A percentile compares a stretch with the other conserved stretches of the same genome.
Conservation (phyloP, 2,888 invertebrate genomes). For the Tiliacea aurago region DNA sequence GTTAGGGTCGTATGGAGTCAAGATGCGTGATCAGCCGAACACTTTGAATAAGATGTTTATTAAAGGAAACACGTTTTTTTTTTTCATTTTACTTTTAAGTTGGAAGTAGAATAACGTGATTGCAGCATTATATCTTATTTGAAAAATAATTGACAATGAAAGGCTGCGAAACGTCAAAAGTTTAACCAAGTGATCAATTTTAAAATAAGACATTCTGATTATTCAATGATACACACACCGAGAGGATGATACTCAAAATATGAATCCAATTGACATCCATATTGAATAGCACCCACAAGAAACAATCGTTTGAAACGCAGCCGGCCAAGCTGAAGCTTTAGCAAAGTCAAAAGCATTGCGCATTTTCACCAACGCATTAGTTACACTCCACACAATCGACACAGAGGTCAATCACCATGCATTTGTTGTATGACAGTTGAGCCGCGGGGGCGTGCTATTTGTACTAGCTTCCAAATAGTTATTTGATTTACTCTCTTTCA, state of each 20-base stretch:
- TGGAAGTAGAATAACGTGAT: neutral
- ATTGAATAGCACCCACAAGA: constrained; percentile 23
- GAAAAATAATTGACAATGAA: neutral
- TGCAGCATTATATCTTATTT: neutral
- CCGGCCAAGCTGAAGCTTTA: constrained; percentile 82
- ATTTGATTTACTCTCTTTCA: constrained; percentile 90
- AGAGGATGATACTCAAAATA: constrained; percentile 41
- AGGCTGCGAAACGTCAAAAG: neutral
- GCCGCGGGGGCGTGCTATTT: constrained; percentile 83
- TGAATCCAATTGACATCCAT: constrained; percentile 48
- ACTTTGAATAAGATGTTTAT: too few species aligned
- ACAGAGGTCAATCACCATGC: constrained; percentile 85
- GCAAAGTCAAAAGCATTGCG: constrained; percentile 80
- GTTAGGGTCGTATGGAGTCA: too few species aligned
- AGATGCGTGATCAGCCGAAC: too few species aligned
- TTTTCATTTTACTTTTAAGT: too few species aligned
- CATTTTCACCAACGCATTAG: constrained; percentile 83
- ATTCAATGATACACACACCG: constrained; percentile 3
- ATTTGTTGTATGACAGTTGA: constrained; percentile 84
- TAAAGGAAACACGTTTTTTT: too few species aligned
- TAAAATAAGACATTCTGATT: neutral
- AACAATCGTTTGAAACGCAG: constrained; percentile 67
- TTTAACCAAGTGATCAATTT: neutral
- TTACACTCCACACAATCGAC: constrained; percentile 71
- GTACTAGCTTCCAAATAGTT: constrained; percentile 81